Conservation (phyloP, 2,888 invertebrate species). For the Rhynchonema sp. region DNA sequence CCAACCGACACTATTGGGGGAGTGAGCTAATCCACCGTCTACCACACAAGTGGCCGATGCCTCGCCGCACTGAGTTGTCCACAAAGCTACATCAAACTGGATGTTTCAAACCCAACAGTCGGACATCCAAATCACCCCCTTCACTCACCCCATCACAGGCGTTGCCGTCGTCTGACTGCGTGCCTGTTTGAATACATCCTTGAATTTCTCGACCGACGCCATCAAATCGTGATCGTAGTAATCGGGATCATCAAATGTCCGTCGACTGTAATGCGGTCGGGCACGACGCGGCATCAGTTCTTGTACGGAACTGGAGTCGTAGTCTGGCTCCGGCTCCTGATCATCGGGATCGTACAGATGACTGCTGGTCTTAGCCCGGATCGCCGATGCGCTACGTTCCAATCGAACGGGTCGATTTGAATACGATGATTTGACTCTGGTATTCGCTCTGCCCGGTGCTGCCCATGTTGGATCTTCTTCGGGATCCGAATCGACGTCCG, state of each 20-base stretch:
- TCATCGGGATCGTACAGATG: not conserved
- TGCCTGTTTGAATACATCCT: not conserved
- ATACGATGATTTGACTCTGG: not conserved
- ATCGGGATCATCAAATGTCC: slow-evolving; percentile 24
- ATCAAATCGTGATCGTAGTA: slow-evolving; percentile 26
- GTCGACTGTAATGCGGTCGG: slow-evolving; percentile 22
- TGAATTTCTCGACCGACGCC: slow-evolving; percentile 24
- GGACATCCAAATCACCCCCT: not conserved
- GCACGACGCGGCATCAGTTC: slow-evolving; percentile 3
- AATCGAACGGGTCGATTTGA: not conserved
- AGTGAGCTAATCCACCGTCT: too few species aligned
- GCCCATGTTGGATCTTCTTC: not conserved
- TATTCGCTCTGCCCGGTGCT: not conserved
- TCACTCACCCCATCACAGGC: not conserved
- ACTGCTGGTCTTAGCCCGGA: not conserved
- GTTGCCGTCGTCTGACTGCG: not conserved
- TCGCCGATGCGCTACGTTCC: not conserved
- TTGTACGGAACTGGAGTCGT: not conserved
- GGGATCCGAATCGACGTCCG: not conserved
- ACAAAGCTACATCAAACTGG: too few species aligned
- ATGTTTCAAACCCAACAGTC: too few species aligned
- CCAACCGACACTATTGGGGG: too few species aligned
- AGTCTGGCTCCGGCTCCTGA: not conserved
- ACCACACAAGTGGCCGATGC: too few species aligned
- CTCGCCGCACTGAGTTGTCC: too few species aligned